Percentiles rank a stretch among this genome's conserved stretches.
Conservation (phyloP, 2,113 vertebrate genomes). For the Sus scrofa region T2T-Sscrofa CM000824.6:197596501-197597000, state of each 20-base stretch:
- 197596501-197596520: not conserved
- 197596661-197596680: not conserved
- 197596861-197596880: not conserved
- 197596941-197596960: not conserved
- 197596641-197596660: not conserved
- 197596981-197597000: not conserved
- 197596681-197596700: not conserved
- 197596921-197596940: not conserved
- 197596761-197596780: not conserved
- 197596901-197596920: not conserved
- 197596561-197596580: not conserved
- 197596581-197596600: not conserved
- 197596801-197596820: not conserved
- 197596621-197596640: not conserved
- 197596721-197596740: not conserved
- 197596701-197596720: not conserved
- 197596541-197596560: not conserved
- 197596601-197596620: not conserved
- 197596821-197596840: not conserved
- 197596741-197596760: not conserved
- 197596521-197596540: not conserved
- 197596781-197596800: not conserved
- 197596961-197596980: not conserved
- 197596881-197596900: not conserved
- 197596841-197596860: not conserved